phyloP scores from a whole-genome alignment of 2,797 vertebrate species.

The Paramormyrops hopkinsi region DNA sequence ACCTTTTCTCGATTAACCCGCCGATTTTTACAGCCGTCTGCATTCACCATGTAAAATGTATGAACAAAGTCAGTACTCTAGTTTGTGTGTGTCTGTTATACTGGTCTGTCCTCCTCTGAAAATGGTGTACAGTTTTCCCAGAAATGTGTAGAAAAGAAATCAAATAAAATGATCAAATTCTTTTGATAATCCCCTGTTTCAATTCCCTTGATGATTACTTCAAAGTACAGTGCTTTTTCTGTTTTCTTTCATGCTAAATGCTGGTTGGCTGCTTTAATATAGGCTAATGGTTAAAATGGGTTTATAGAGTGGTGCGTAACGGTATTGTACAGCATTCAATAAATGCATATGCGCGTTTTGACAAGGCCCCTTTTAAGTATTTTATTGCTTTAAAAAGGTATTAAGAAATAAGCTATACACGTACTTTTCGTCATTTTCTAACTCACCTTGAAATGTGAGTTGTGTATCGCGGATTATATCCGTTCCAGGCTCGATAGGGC shows the following conservation, averaged over 20 bases:
- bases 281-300: not conserved
- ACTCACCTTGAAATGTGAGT: not conserved
- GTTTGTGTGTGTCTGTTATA: slow-evolving; percentile 54
- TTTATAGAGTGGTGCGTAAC: not conserved
- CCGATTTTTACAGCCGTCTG: slow-evolving; percentile 8
- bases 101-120: slow-evolving; percentile 71
- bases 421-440: not conserved
- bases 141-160: slow-evolving; percentile 41
- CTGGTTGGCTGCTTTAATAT: not conserved
- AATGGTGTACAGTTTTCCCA: slow-evolving; percentile 59
- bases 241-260: not conserved
- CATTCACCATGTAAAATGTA: slow-evolving; percentile 37
- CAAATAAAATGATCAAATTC: slow-evolving; percentile 77
- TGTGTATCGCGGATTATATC: not conserved
- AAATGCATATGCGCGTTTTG: not conserved
- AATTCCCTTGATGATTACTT: not conserved
- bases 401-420: not conserved
- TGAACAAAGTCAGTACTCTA: slow-evolving; percentile 60
- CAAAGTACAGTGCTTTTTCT: not conserved
- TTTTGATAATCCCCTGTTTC: slow-evolving; percentile 50
- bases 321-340: not conserved
- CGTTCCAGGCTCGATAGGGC: not conserved
- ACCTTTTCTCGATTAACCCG: slow-evolving; percentile 51
- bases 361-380: not conserved
- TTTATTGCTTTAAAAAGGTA: not conserved